Evolutionary conservation across 1,140 invertebrate genomes (phyloP).

Genomic region (Bilobella aurantiaca): DNA sequence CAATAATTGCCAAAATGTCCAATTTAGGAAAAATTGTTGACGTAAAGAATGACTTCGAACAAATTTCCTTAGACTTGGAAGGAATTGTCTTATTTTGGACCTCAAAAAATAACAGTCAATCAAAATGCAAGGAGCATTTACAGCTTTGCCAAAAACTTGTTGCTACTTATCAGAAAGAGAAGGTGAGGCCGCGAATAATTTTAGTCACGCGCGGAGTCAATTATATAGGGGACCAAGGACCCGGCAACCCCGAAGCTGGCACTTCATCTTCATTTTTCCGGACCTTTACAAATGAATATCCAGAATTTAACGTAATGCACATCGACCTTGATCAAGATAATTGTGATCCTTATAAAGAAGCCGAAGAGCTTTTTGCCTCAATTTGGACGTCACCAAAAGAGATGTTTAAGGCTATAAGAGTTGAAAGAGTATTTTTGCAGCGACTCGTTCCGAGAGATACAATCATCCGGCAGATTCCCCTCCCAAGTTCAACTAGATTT

Average conservation of each 20-base stretch:
- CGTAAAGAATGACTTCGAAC: neutral
- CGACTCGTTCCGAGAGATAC: neutral
- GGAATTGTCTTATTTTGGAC: neutral
- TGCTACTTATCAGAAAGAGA: neutral
- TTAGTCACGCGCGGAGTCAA: slow-evolving; percentile 11
- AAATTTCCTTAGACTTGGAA: neutral
- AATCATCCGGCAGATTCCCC: neutral
- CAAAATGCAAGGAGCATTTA: neutral
- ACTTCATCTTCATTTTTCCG: slow-evolving; percentile 13
- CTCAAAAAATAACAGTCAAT: neutral
- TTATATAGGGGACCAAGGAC: slow-evolving; percentile 8
- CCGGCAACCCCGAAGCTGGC: slow-evolving; percentile 1
- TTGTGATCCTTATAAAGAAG: neutral
- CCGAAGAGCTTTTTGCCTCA: neutral
- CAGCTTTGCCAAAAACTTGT: neutral
- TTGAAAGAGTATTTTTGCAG: neutral
- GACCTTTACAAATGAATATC: slow-evolving; percentile 14
- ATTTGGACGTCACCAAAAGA: neutral
- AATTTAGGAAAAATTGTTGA: neutral
- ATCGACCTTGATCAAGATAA: slow-evolving; percentile 20
- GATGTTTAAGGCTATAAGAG: neutral
- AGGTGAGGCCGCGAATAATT: slow-evolving; percentile 10
- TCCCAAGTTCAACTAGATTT: neutral
- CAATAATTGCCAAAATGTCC: neutral
- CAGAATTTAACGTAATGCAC: neutral